phyloP scores from a whole-genome alignment of 2,888 invertebrate genomes.

The Hedya salicella region DNA sequence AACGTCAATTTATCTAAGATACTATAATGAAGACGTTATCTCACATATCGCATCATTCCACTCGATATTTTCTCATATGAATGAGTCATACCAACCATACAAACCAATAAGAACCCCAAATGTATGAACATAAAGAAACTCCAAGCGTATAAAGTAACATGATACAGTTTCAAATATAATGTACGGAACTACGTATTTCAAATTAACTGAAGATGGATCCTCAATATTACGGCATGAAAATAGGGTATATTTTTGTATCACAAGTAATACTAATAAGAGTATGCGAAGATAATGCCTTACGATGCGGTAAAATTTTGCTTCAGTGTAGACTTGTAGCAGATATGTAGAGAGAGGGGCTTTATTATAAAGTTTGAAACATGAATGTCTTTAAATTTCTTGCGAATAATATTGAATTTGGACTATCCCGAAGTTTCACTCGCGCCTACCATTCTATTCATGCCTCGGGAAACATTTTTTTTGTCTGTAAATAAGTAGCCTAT shows the following conservation, averaged over 20 bases:
- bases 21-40: not conserved
- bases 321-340: conserved; percentile 13
- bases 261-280: not conserved
- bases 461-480: too few relatives aligned
- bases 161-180: not conserved
- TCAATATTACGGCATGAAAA: not conserved
- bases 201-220: not conserved
- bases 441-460: too few relatives aligned
- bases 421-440: too few relatives aligned
- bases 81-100: not conserved
- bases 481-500: too few relatives aligned
- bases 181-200: not conserved
- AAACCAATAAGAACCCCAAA: conserved; percentile 11
- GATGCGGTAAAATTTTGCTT: conserved; percentile 28
- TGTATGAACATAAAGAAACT: not conserved
- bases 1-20: conserved; percentile 24
- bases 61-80: conserved; percentile 8
- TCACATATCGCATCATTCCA: conserved; percentile 4
- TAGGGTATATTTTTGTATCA: not conserved
- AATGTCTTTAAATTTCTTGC: too few relatives aligned
- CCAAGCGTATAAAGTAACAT: not conserved
- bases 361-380: too few relatives aligned
- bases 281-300: not conserved
- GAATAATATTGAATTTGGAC: too few relatives aligned
- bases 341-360: not conserved